Evolutionary conservation across 2,797 vertebrate species (phyloP).

Genomic region (Thamnophis elegans): DNA sequence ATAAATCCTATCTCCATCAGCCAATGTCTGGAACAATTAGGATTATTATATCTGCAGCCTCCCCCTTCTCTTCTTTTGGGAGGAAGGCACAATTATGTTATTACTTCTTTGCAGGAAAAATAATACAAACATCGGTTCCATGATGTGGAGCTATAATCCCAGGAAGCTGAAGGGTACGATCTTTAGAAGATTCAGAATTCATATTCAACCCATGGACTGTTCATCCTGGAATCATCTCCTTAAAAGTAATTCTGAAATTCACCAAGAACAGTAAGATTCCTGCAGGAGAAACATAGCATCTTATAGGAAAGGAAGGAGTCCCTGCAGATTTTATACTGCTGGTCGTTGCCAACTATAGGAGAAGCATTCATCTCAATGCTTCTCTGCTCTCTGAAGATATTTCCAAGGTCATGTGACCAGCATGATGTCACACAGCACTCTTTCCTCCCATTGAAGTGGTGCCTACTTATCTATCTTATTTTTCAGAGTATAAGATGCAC

Average conservation of each 20-base stretch:
- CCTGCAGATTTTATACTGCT: neutral
- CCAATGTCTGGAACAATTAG: neutral
- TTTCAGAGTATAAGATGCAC: no score
- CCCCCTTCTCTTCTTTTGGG: neutral
- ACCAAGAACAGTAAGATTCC: neutral
- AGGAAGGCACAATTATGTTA: neutral
- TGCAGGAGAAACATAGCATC: neutral
- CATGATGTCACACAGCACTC: neutral
- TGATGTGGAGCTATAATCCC: neutral
- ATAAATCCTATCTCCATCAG: neutral
- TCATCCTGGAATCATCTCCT: neutral
- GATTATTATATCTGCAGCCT: neutral
- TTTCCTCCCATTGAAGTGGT: neutral
- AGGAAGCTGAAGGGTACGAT: neutral
- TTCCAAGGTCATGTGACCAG: neutral
- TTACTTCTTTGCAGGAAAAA: neutral
- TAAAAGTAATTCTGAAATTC: neutral
- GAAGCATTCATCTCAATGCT: neutral
- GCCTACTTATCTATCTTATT: neutral
- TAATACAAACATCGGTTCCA: neutral
- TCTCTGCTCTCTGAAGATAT: neutral
- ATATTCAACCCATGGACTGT: neutral
- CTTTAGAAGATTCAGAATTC: neutral
- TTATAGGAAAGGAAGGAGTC: neutral
- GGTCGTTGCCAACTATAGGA: neutral